Percentiles rank a stretch among this genome's conserved stretches.
Evolutionary conservation across 2,797 vertebrate species (phyloP).

Genomic region (Knipowitschia caucasica): DNA sequence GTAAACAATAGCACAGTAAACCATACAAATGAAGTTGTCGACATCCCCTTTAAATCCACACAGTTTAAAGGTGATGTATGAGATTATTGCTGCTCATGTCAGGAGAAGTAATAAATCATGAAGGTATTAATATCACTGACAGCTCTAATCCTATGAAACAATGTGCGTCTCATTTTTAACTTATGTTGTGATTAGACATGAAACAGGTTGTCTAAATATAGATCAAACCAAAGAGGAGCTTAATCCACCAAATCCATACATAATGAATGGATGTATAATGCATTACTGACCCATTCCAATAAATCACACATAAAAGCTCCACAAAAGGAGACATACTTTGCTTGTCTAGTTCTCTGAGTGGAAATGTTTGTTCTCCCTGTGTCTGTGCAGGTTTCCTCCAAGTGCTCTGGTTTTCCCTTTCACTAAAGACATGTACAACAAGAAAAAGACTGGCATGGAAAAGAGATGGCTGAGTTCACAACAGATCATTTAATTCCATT

Average conservation of each 20-base stretch:
- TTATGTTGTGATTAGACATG: constrained; percentile 24
- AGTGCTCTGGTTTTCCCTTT: too few relatives aligned
- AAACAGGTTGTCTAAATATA: constrained; percentile 31
- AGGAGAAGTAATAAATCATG: constrained; percentile 5
- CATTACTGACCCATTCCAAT: constrained; percentile 10
- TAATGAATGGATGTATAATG: constrained; percentile 35
- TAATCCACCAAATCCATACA: constrained; percentile 43
- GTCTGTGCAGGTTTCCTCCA: too few relatives aligned
- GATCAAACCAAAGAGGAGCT: constrained; percentile 29
- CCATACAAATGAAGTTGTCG: too few relatives aligned
- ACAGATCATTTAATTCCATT: too few relatives aligned
- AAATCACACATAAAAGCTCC: not conserved
- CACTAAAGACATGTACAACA: too few relatives aligned
- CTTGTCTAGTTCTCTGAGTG: not conserved
- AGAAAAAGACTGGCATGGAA: too few relatives aligned
- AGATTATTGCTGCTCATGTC: not conserved
- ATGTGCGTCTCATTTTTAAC: constrained; percentile 27
- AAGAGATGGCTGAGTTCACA: too few relatives aligned
- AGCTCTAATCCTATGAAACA: not conserved
- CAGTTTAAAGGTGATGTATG: not conserved
- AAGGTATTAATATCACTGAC: not conserved
- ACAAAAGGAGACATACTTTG: not conserved
- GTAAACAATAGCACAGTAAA: too few relatives aligned
- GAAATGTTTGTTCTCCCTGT: too few relatives aligned
- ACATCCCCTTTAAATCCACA: too few relatives aligned